Evolutionary conservation across 2,113 vertebrate species (phyloP).

Genomic region (Ploceus nigricollis): DNA sequence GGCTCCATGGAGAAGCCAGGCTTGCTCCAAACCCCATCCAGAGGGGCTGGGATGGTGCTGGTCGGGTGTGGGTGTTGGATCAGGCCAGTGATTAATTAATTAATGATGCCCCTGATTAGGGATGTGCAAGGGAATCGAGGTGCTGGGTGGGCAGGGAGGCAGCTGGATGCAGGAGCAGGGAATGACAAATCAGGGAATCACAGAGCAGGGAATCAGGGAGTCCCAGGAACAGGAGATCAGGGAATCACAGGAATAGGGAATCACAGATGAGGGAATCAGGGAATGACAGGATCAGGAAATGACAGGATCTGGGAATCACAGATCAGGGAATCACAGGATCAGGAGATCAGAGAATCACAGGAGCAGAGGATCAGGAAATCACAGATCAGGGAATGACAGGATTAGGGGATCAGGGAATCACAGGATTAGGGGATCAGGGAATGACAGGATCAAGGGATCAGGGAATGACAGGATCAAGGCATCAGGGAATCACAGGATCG

Average conservation of each 20-base stretch:
- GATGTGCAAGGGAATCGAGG: fast-evolving
- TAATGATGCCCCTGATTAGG: not conserved
- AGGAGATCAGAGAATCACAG: not conserved
- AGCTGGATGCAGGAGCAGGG: not conserved
- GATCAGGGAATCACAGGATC: not conserved
- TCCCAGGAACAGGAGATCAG: not conserved
- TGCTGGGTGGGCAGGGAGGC: fast-evolving
- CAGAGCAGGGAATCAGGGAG: too few species aligned
- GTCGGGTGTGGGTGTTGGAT: not conserved
- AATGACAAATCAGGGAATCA: not conserved
- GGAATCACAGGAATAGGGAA: too few species aligned
- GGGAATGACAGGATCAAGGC: not conserved
- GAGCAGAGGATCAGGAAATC: too few species aligned
- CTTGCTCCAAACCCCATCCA: not conserved
- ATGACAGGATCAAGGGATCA: too few species aligned
- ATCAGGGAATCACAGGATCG: too few species aligned
- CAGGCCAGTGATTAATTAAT: not conserved
- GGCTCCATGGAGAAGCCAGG: fast-evolving
- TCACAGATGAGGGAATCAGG: not conserved
- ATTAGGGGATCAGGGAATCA: too few species aligned
- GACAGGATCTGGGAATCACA: too few species aligned
- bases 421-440: too few species aligned
- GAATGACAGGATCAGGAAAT: not conserved
- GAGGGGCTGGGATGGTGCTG: not conserved
- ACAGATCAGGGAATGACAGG: too few species aligned